These are phyloP conservation scores for Marasmarcha lunaedactyla DNA, from an alignment of 2,888 invertebrate genomes.

Conservation along the genomic window DNA sequence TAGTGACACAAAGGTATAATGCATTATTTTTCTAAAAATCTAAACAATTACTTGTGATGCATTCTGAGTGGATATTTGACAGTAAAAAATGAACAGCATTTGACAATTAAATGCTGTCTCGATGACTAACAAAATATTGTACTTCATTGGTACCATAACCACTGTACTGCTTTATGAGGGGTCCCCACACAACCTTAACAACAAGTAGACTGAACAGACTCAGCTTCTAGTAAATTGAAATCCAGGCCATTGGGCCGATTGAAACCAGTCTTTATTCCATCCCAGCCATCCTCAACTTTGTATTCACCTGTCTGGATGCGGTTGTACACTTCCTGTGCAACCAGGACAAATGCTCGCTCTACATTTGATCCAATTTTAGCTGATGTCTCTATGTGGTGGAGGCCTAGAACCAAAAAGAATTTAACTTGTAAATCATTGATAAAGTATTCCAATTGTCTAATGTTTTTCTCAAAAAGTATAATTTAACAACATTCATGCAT, in stretches of 20 bases:
- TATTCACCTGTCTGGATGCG: slow-evolving; percentile 93
- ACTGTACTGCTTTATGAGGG: too few relatives aligned
- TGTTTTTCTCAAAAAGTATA: too few relatives aligned
- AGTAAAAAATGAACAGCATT: too few relatives aligned
- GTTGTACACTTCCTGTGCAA: slow-evolving; percentile 92
- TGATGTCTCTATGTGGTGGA: slow-evolving; percentile 96
- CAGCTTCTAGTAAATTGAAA: slow-evolving; percentile 89
- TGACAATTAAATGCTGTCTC: too few relatives aligned
- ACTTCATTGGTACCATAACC: too few relatives aligned
- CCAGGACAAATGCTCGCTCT: slow-evolving; percentile 90
- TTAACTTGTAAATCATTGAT: slow-evolving; percentile 6
- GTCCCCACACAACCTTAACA: slow-evolving; percentile 62
- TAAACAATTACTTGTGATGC: too few relatives aligned
- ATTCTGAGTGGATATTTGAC: too few relatives aligned
- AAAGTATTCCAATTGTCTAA: too few relatives aligned
- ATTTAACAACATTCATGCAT: too few relatives aligned
- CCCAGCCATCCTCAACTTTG: slow-evolving; percentile 95
- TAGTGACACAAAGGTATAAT: too few relatives aligned
- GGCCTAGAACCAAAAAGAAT: slow-evolving; percentile 56
- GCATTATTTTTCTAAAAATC: too few relatives aligned
- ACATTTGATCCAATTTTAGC: slow-evolving; percentile 93
- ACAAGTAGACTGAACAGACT: slow-evolving; percentile 90
- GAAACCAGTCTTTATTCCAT: slow-evolving; percentile 95
- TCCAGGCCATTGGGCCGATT: slow-evolving; percentile 84
- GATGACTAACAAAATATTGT: too few relatives aligned